Conservation (phyloP, 2,888 invertebrate species). For the Lathronympha strigana region DNA sequence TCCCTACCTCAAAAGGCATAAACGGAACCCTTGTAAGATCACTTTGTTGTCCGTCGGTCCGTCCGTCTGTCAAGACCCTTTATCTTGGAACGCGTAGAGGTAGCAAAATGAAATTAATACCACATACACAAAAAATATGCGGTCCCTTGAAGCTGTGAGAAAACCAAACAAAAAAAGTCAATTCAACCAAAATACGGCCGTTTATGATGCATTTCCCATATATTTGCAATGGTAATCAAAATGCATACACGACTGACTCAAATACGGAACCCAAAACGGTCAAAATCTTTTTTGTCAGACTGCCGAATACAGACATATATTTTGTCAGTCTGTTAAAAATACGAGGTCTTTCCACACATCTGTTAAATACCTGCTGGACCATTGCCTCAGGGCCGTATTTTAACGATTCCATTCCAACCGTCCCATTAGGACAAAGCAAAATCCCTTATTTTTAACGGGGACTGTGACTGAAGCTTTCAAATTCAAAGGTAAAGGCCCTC, state of each 20-base stretch:
- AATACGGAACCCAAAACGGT: background rate
- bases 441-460: constrained; percentile 37
- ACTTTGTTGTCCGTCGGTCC: too few species aligned
- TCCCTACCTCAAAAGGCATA: too few species aligned
- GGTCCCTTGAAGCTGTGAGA: too few species aligned
- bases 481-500: constrained; percentile 30
- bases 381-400: constrained; percentile 5
- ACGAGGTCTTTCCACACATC: constrained; percentile 2
- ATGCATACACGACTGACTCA: background rate
- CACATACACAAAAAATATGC: too few species aligned
- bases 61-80: too few species aligned
- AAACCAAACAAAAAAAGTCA: too few species aligned
- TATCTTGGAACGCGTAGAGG: too few species aligned
- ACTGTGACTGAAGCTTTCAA: constrained; percentile 35
- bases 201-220: too few species aligned
- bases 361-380: background rate
- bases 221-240: background rate
- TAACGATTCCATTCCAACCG: constrained; percentile 10
- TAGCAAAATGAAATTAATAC: too few species aligned
- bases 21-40: too few species aligned
- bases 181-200: too few species aligned
- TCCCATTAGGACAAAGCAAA: constrained; percentile 27
- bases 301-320: background rate
- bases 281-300: background rate
- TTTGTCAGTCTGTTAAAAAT: background rate